phyloP scores from a whole-genome alignment of 2,797 vertebrate genomes.

The Bradypodion ventrale region DNA sequence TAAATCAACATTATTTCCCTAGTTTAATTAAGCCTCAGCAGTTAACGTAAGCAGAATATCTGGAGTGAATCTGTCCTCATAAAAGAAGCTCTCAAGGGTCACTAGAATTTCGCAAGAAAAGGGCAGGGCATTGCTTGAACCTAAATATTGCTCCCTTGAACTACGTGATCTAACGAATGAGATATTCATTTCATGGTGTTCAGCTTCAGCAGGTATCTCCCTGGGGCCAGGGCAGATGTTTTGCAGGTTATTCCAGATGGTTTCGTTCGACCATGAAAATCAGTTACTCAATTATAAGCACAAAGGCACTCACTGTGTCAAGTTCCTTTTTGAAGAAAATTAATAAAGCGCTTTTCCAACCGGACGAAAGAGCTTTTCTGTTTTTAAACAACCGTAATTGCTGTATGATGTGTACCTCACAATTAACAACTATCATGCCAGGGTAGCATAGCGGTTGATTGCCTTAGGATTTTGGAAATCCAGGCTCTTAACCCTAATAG shows the following conservation, averaged over 20 bases:
- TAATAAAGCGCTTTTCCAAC: neutral
- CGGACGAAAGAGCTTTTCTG: neutral
- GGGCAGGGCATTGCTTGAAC: neutral
- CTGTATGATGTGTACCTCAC: neutral
- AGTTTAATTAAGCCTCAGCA: neutral
- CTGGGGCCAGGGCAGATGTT: no score
- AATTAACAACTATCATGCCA: no score
- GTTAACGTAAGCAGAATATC: neutral
- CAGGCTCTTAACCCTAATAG: no score
- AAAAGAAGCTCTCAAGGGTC: rapidly evolving
- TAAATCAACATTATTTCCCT: neutral
- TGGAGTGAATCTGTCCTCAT: rapidly evolving
- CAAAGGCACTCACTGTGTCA: neutral
- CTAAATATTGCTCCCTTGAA: neutral
- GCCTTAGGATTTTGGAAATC: no score
- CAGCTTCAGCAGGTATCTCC: neutral
- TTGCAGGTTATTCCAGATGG: conserved; percentile 24
- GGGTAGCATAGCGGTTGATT: no score
- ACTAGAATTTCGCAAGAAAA: neutral
- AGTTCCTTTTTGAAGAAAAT: neutral
- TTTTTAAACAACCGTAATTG: neutral
- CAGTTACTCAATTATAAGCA: conserved; percentile 18
- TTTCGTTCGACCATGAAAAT: conserved; percentile 42
- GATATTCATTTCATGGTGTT: rapidly evolving
- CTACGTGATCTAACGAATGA: neutral